Conservation (phyloP, 2,888 invertebrate species). For the Chrysolina haemoptera region DNA sequence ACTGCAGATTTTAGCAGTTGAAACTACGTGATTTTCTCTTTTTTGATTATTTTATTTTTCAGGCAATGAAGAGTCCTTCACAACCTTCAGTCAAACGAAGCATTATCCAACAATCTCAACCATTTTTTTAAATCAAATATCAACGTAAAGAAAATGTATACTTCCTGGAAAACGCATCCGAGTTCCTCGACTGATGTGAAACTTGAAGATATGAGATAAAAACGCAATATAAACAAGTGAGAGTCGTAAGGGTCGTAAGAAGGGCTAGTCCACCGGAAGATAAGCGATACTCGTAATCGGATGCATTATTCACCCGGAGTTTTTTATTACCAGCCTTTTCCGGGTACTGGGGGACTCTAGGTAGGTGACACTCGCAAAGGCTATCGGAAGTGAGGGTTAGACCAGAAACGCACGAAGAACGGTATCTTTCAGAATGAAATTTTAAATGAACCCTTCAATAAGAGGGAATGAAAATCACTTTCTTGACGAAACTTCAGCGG, state of each 20-base stretch:
- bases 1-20: too few species aligned
- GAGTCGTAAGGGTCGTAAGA: conserved; percentile 50
- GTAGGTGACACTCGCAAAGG: conserved; percentile 25
- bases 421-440: neutral
- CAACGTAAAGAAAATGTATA: neutral
- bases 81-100: too few species aligned
- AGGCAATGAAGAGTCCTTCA: too few species aligned
- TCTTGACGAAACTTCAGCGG: too few species aligned
- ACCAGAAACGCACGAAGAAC: conserved; percentile 39
- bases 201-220: conserved; percentile 60
- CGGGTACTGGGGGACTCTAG: conserved; percentile 38
- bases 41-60: too few species aligned
- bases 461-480: too few species aligned
- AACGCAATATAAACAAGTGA: conserved; percentile 63
- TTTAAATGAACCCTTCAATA: too few species aligned
- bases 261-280: conserved; percentile 54
- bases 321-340: conserved; percentile 45
- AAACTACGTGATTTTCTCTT: too few species aligned
- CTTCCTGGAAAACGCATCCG: neutral
- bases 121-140: neutral
- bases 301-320: conserved; percentile 63
- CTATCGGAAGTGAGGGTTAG: neutral
- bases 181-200: neutral
- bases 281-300: conserved; percentile 67
- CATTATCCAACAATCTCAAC: too few species aligned